phyloP scores from a whole-genome alignment of 37 sponge, comb jelly and placozoan species.

The Mnemiopsis leidyi region DNA sequence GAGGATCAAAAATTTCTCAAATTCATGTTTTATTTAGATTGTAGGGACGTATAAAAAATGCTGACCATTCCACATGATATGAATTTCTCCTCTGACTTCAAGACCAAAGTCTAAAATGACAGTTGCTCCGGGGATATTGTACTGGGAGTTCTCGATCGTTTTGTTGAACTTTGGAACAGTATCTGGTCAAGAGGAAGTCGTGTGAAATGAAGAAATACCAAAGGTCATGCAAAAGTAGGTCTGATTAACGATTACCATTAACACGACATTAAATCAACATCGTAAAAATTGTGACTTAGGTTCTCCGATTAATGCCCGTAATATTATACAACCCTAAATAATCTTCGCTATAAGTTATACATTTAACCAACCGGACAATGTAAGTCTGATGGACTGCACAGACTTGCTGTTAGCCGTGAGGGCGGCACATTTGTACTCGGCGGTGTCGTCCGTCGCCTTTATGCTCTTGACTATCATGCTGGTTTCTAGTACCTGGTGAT shows the following conservation, averaged over 20 bases:
- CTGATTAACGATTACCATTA: no score
- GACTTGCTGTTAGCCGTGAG: conserved; percentile 1
- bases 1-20: no score
- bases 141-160: conserved; percentile 54
- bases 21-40: no score
- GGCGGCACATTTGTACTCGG: conserved; percentile 51
- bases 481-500: conserved; percentile 38
- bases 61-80: background rate
- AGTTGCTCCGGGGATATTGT: conserved; percentile 46
- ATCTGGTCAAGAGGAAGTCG: no score
- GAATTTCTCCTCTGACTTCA: background rate
- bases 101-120: conserved; percentile 24
- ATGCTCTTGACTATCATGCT: conserved; percentile 54
- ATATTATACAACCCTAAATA: no score
- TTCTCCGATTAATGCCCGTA: no score
- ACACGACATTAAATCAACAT: no score
- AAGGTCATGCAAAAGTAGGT: no score
- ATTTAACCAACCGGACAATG: background rate
- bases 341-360: no score
- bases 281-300: no score
- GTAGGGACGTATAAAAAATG: no score
- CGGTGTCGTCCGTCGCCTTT: background rate
- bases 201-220: no score
- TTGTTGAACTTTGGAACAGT: conserved; percentile 9
- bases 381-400: conserved; percentile 18